phyloP scores from a whole-genome alignment of 2,797 vertebrate species.

The Chelon labrosus region DNA sequence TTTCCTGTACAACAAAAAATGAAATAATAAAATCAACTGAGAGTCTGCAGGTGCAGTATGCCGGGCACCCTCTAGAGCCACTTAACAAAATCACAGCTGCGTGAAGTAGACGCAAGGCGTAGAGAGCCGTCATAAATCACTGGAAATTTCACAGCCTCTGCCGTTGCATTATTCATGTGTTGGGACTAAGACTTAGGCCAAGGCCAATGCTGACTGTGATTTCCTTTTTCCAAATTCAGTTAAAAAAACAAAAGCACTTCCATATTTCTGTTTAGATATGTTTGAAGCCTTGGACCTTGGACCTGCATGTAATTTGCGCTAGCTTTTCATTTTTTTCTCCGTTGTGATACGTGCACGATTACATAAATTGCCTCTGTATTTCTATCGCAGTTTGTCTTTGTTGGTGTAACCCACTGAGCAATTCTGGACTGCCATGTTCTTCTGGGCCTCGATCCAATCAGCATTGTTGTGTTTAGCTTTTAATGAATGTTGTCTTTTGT shows the following conservation, averaged over 20 bases:
- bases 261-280: conserved; percentile 34
- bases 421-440: conserved; percentile 19
- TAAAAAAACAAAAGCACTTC: conserved; percentile 58
- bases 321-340: conserved; percentile 35
- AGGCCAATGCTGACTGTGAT: conserved; percentile 44
- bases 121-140: conserved; percentile 55
- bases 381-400: conserved; percentile 36
- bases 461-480: conserved; percentile 30
- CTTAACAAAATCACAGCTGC: background rate
- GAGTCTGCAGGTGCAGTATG: background rate
- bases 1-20: too few relatives aligned
- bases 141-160: conserved; percentile 45
- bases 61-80: conserved; percentile 7
- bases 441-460: conserved; percentile 40
- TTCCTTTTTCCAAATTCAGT: conserved; percentile 33
- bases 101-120: conserved; percentile 6
- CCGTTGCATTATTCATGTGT: conserved; percentile 69
- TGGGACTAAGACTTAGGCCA: conserved; percentile 48
- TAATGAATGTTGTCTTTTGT: conserved; percentile 55
- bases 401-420: conserved; percentile 11
- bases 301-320: conserved; percentile 16
- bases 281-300: conserved; percentile 40
- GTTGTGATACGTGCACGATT: background rate
- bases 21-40: background rate
- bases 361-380: conserved; percentile 27